Evolutionary conservation across 2,888 invertebrate species (phyloP).

Genomic region (Ferdinandea cuprea): DNA sequence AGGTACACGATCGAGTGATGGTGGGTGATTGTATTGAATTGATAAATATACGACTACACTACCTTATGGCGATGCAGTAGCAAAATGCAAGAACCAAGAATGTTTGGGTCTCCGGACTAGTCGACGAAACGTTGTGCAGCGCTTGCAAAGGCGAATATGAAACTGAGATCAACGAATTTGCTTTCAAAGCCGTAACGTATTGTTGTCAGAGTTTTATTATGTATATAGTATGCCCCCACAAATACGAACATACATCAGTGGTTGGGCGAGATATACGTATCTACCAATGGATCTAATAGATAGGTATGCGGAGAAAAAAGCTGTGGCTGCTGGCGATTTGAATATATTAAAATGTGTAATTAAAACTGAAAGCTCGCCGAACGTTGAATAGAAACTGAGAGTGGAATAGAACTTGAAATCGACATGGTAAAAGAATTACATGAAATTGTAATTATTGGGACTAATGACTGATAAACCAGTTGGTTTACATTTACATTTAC

Average conservation of each 20-base stretch:
- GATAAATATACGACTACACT: conserved; percentile 37
- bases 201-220: conserved; percentile 6
- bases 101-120: conserved; percentile 33
- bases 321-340: conserved; percentile 40
- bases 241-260: conserved; percentile 12
- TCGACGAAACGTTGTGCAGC: conserved; percentile 48
- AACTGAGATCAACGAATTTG: conserved; percentile 71
- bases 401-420: conserved; percentile 9
- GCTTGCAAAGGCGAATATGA: conserved; percentile 51
- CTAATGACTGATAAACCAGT: conserved; percentile 26
- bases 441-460: neutral
- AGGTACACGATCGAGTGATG: conserved; percentile 38
- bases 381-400: conserved; percentile 32
- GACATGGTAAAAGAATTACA: neutral
- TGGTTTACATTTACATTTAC: conserved; percentile 12
- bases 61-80: conserved; percentile 51
- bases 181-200: conserved; percentile 48
- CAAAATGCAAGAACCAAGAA: conserved; percentile 43
- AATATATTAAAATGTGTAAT: conserved; percentile 51
- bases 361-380: conserved; percentile 43
- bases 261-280: conserved; percentile 18
- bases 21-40: conserved; percentile 38
- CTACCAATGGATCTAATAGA: conserved; percentile 48
- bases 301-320: conserved; percentile 44
- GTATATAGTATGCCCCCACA: conserved; percentile 35